These are phyloP conservation scores for Pseudococcus jackbeardsleyi DNA, from an alignment of 2,888 invertebrate genomes.

Conservation along the genomic window DNA sequence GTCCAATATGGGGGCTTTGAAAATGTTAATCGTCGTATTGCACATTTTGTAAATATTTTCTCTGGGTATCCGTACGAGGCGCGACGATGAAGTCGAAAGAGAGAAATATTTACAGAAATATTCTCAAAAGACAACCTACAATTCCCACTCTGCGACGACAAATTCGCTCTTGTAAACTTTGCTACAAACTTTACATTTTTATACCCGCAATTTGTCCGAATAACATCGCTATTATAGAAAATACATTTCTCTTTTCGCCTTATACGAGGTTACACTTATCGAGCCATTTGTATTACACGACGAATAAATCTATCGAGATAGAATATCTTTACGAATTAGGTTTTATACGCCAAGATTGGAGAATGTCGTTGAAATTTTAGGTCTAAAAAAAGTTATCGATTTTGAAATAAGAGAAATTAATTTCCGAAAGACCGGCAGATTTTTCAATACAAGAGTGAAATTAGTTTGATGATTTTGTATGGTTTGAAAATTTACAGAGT, in stretches of 20 bases:
- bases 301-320: background rate
- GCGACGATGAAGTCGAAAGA: background rate
- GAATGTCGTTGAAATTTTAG: background rate
- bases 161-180: constrained; percentile 40
- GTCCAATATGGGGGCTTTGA: background rate
- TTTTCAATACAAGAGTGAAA: too few relatives aligned
- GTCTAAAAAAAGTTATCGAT: too few relatives aligned
- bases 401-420: too few relatives aligned
- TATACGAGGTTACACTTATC: background rate
- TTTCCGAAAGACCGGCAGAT: too few relatives aligned
- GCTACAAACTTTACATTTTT: constrained; percentile 22
- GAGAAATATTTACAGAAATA: background rate
- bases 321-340: background rate
- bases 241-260: background rate
- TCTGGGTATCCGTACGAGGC: background rate
- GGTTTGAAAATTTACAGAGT: too few relatives aligned
- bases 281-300: background rate
- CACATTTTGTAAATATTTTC: background rate
- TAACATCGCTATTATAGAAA: constrained; percentile 26
- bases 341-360: background rate
- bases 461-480: too few relatives aligned
- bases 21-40: background rate
- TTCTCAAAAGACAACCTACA: background rate
- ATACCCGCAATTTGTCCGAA: constrained; percentile 4
- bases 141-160: background rate